Conservation (phyloP, 2,113 vertebrate genomes). For the Morone chrysops region DNA sequence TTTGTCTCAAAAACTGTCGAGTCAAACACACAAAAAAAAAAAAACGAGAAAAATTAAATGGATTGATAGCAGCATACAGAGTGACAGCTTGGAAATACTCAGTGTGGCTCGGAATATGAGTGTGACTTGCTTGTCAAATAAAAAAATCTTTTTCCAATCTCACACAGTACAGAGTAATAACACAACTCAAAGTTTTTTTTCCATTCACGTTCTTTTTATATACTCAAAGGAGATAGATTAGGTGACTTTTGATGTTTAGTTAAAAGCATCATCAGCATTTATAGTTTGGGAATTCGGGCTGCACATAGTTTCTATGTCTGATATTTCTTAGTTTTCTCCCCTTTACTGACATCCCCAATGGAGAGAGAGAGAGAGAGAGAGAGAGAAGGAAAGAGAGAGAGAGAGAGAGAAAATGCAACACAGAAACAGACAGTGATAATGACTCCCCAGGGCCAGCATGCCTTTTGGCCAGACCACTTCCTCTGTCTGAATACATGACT, state of each 20-base stretch:
- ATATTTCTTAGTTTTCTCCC: neutral
- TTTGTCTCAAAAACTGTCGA: conserved; percentile 39
- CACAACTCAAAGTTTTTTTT: neutral
- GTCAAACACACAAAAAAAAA: neutral
- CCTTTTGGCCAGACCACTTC: conserved; percentile 72
- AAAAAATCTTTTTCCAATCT: too few relatives aligned
- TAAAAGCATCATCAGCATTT: neutral
- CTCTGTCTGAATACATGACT: conserved; percentile 72
- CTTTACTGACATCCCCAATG: neutral
- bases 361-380: neutral
- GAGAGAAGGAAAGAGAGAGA: neutral
- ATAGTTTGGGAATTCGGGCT: neutral
- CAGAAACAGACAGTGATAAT: conserved; percentile 53
- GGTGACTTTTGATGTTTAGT: neutral
- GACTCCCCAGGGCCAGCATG: conserved; percentile 62
- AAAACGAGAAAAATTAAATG: neutral
- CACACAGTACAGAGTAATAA: neutral
- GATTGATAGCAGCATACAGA: conserved; percentile 21
- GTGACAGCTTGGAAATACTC: conserved; percentile 15
- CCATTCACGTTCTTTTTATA: neutral
- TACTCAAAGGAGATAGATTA: neutral
- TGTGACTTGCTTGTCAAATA: conserved; percentile 7
- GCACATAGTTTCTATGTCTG: neutral
- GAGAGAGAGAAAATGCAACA: neutral
- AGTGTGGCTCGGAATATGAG: conserved; percentile 3